Evolutionary conservation across 1,140 invertebrate species (phyloP), one percentile per base, ranked within the genome.

Genomic region (Pissodes strobi): DNA sequence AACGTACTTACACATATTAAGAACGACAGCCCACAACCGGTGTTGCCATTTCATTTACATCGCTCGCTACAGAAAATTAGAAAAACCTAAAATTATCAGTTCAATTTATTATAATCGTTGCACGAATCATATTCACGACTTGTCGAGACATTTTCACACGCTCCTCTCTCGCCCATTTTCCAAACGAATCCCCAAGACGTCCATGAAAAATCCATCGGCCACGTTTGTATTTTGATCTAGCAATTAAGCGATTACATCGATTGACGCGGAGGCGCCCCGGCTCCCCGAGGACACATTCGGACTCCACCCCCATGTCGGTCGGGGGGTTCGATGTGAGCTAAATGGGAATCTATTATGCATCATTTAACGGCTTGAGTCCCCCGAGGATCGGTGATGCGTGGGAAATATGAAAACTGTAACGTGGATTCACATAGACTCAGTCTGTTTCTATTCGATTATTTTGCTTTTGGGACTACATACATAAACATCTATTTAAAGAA

Each of bases 211-310:
- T 52, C 58, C 58, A 61, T 61, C 25, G 15, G 38, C 43, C 12
- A 46, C 58, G 58, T 61, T 61, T 52, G 48, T 39, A 61, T 61
- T 61, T 52, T 61, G 46, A 61, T 61, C 45, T 61, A 39, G 34
- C 58, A 61, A 61, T 61, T 61, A 61, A 61, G 58, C 58, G 52
- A 61, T 61, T 61, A 61, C 46, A 43, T 48, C 48, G 46, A 43
- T 34, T 27, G 48, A 51, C 58, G 25, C 58, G 25, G n/a, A 12
- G 43, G 30, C 34, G 21, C 46, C n/a, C 2, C 2, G 30, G 18
- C 17, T 61, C 58, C 41, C 58, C 17, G 15, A 60, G 57, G 57
- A 49, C 57, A 38, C 57, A 60, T 60, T 60, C 30, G 43, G 30
- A 38, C 55, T 45, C 55, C 55, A 45, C 52, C 52, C 37, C 34